These are phyloP conservation scores for Palaemon carinicauda DNA, from an alignment of 1,140 invertebrate species.

Conservation along the genomic window DNA sequence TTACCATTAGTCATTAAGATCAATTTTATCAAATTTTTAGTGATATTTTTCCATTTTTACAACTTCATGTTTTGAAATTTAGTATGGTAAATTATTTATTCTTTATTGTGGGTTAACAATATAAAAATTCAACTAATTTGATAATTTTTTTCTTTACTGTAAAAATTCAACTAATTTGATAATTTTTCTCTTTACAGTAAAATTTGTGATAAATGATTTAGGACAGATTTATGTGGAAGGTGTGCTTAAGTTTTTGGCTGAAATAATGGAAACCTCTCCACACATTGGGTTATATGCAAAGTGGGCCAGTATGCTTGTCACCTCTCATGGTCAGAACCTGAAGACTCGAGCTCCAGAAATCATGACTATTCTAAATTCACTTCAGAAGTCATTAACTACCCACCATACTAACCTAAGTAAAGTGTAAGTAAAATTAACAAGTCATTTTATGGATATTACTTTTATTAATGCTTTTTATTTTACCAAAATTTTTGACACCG, in stretches of 20 bases:
- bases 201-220: conserved; percentile 75
- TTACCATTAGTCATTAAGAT: too few relatives aligned
- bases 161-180: too few relatives aligned
- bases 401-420: conserved; percentile 84
- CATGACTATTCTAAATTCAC: conserved; percentile 73
- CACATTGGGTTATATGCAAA: conserved; percentile 89
- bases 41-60: too few relatives aligned
- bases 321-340: conserved; percentile 70
- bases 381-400: conserved; percentile 83
- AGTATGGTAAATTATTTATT: too few relatives aligned
- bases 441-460: conserved; percentile 53
- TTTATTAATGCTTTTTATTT: too few relatives aligned
- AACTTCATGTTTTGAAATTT: too few relatives aligned
- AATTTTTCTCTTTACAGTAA: conserved; percentile 71
- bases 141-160: too few relatives aligned
- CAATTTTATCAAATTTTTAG: too few relatives aligned
- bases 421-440: conserved; percentile 74
- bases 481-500: too few relatives aligned
- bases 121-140: too few relatives aligned
- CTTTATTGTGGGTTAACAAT: too few relatives aligned
- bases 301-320: conserved; percentile 79
- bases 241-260: conserved; percentile 75
- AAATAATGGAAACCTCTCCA: conserved; percentile 76
- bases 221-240: conserved; percentile 80
- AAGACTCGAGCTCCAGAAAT: conserved; percentile 64